Evolutionary conservation across 2,113 vertebrate species (phyloP).

Genomic region (Haliaeetus leucogaster): DNA sequence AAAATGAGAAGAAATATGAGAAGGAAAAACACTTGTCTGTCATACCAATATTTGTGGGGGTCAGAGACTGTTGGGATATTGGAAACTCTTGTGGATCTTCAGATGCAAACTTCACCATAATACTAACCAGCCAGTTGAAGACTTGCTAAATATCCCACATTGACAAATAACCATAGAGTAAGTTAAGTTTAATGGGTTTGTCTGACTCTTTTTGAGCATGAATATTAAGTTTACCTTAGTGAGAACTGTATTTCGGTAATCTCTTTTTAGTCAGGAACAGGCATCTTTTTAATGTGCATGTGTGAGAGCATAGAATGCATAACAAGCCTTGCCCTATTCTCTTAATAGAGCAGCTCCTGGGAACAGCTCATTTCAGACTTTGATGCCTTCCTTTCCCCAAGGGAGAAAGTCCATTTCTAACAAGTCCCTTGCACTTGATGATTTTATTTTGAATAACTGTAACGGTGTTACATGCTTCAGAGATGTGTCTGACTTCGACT

Average conservation of each 20-base stretch:
- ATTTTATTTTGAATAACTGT: constrained; percentile 34
- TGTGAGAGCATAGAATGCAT: not conserved
- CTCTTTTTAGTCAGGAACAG: not conserved
- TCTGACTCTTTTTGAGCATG: not conserved
- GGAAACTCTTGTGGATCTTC: not conserved
- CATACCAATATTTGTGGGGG: not conserved
- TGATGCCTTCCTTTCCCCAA: not conserved
- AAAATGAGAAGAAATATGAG: not conserved
- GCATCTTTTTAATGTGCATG: not conserved
- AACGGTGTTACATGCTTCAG: not conserved
- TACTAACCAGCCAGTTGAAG: not conserved
- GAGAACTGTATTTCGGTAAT: not conserved
- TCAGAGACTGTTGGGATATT: not conserved
- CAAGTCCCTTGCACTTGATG: not conserved
- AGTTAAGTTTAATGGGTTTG: not conserved
- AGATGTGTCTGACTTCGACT: not conserved
- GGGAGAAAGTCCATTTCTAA: not conserved
- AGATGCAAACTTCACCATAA: not conserved
- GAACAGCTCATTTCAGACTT: not conserved
- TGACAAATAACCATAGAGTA: not conserved
- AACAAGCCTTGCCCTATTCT: not conserved
- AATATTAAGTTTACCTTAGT: not conserved
- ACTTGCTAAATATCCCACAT: not conserved
- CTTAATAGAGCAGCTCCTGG: not conserved
- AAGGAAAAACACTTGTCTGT: not conserved